These are phyloP conservation scores for Ophioninae sp. DNA, from an alignment of 2,888 invertebrate species.

Conservation along the genomic window DNA sequence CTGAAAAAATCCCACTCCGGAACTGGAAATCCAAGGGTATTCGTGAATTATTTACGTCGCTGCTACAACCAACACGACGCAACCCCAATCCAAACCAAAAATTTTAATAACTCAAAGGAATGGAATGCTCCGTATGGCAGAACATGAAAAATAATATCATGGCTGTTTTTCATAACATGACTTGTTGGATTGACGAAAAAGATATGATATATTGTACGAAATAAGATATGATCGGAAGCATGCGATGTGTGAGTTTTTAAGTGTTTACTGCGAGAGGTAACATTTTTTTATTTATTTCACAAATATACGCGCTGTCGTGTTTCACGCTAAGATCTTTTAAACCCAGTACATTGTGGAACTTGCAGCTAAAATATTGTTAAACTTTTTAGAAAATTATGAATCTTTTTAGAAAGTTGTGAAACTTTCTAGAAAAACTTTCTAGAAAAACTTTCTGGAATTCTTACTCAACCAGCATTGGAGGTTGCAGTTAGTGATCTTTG, in stretches of 20 bases:
- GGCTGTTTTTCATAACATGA: not conserved
- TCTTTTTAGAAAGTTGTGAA: too few relatives aligned
- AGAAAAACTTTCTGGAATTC: too few relatives aligned
- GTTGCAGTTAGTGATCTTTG: too few relatives aligned
- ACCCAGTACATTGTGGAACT: too few relatives aligned
- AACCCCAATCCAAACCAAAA: not conserved
- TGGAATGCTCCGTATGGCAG: not conserved
- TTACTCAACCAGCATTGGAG: too few relatives aligned
- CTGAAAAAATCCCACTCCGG: not conserved
- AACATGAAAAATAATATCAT: not conserved
- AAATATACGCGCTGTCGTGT: not conserved
- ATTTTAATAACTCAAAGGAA: not conserved
- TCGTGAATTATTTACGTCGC: constrained; percentile 22
- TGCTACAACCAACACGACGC: not conserved
- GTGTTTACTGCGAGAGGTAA: not conserved
- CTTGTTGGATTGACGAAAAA: not conserved
- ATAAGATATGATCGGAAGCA: not conserved
- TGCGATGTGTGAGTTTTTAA: not conserved
- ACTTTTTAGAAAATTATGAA: too few relatives aligned
- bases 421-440: too few relatives aligned
- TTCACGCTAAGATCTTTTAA: not conserved
- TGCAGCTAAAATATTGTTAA: too few relatives aligned
- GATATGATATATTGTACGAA: not conserved
- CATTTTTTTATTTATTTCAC: not conserved
- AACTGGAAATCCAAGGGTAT: not conserved